Evolutionary conservation across 2,797 vertebrate genomes (phyloP).

Genomic region (Cephalopachus bancanus): DNA sequence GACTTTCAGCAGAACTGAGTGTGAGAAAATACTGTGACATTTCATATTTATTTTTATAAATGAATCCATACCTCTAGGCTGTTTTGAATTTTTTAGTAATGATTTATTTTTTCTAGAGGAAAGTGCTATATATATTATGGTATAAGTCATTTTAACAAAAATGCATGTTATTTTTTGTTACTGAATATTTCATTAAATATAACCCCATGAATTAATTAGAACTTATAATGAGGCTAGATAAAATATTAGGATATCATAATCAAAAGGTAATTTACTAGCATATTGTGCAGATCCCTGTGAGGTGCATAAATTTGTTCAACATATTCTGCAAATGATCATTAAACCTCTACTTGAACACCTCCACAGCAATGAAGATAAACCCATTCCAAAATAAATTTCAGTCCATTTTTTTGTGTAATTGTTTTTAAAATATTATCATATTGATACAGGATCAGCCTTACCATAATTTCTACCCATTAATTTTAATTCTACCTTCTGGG

Average conservation of each 20-base stretch:
- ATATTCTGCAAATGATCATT: neutral
- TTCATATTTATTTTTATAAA: constrained; percentile 52
- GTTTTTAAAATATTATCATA: neutral
- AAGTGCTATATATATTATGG: neutral
- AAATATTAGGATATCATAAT: neutral
- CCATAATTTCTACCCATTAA: neutral
- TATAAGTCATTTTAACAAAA: neutral
- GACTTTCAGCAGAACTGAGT: neutral
- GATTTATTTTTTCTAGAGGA: constrained; percentile 33
- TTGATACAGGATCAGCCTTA: neutral
- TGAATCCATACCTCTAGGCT: neutral
- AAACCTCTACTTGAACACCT: neutral
- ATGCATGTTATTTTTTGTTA: neutral
- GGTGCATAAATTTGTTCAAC: neutral
- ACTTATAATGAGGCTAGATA: neutral
- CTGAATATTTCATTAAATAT: neutral
- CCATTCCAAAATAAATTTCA: neutral
- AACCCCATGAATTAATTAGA: constrained; percentile 30
- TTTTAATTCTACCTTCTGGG: neutral
- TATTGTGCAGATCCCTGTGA: neutral
- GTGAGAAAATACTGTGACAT: constrained; percentile 42
- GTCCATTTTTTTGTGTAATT: neutral
- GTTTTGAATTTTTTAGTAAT: constrained; percentile 45
- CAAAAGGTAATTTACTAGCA: neutral
- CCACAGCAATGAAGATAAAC: neutral